Base-by-base conservation (phyloP, 2,888 invertebrate species). In the Scelioninae gen. 2 region DNA sequence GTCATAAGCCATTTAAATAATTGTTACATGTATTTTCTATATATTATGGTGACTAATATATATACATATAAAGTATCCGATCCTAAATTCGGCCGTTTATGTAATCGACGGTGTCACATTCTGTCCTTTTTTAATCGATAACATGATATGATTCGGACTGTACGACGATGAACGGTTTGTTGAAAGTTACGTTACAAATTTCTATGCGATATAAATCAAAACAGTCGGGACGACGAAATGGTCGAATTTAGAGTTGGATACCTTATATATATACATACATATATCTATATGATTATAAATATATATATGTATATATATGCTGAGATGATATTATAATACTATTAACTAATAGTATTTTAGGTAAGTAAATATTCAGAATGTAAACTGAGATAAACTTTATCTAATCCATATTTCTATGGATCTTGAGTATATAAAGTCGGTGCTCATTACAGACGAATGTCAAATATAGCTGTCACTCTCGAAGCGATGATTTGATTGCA, bases 1-100 rank as follows among this genome's bases (percentile, higher is more conserved):
- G 84, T 84, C 83, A 82, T 84, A 83, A 83, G 82, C 83, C 83
- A 84, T 84, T 83, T 83, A 83, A 84, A 84, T 84, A 83, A 84
- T 84, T 84, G 84, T 84, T 84, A 84, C 80, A 84, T 84, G 84
- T 84, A 84, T 84, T 84, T 84, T 84, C 84, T 84, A 84, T 84
- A 84, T 84, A 84, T 84, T 82, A 84, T 79, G 79, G 81, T 82
- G 81, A 81, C 79, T 82, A 82, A 80, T 31, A 55, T 39, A 31
- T 67, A 58, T 28, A 58, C 39, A 35, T 64, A 71, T 57, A 70
- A 70, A 57, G 64, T 71, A 64, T 64, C 39, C 50, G 52, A 35
- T 58, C n/a, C 64, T 64, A 58, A 71, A 64, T 57, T 35, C 50
- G 55, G 37, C 50, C 15, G 11, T 53, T 48, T 70, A 41, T 52